Evolutionary conservation across 2,113 vertebrate genomes (phyloP), one percentile per base, ranked within the genome.

Genomic region (Hippocampus abdominalis): DNA sequence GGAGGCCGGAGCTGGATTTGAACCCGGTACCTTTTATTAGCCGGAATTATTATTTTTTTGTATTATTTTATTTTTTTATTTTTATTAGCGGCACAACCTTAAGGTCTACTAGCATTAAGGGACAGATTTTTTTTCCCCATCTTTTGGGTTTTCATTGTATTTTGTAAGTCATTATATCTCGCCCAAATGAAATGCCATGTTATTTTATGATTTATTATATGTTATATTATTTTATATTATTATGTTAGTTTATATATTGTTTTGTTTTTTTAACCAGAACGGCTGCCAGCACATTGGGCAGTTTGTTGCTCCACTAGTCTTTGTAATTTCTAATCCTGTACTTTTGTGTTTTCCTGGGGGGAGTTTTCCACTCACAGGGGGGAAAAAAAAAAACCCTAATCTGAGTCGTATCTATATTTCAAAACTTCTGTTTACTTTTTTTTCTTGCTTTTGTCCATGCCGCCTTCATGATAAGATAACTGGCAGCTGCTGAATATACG

Each of bases 391-490:
- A 48, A 12, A 3, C 11, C 8, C 77, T 73, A 77, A 78, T 39
- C 32, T 39, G 21, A 63, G 61, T 10, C 3, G 8, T 3, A 11
- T 36, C 39, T 21, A 4, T 40, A 63, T 56, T 64, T 71, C 2
- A n/a, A 51, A 51, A 51, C 20, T 51, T 51, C 23, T 11, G n/a
- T 13, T 40, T 25, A 0, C 6, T 46, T 57, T 16, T 71, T 23
- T 44, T 49, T 9, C 63, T 11, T 40, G 32, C 53, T 54, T 3
- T 73, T 69, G 56, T 76, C 64, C 70, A 18, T 9, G 1, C 66
- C 57, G 68, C 64, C 49, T 40, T 72, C 20, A 8, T 42, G 2
- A 0, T 53, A 71, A 65, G 66, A 85, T 72, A 56, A 77, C 85
- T 73, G 78, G 54, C 71, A 70, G 63, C 39, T 0, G 59, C 69